Percentiles rank a stretch among this genome's conserved stretches.
Conservation (phyloP, 2,888 invertebrate species). For the Venustoraphidia nigricollis region DNA sequence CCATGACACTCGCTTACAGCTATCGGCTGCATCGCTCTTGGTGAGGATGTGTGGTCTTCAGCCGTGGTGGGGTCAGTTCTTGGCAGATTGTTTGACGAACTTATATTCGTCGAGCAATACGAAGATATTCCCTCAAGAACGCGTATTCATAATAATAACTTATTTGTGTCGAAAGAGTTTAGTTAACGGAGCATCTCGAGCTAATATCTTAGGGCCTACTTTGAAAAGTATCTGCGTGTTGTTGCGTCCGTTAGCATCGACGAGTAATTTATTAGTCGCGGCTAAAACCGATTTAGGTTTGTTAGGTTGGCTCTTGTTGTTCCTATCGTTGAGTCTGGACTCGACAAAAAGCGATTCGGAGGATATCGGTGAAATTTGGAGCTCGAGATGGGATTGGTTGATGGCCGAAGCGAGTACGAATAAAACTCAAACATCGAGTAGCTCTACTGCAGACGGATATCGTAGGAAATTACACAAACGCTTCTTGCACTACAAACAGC, state of each 20-base stretch:
- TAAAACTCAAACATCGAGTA: slow-evolving; percentile 17
- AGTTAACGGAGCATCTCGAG: slow-evolving; percentile 36
- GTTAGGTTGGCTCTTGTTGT: slow-evolving; percentile 61
- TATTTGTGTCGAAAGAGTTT: slow-evolving; percentile 75
- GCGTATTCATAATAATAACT: slow-evolving; percentile 73
- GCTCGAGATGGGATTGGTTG: slow-evolving; percentile 75
- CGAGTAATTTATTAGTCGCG: slow-evolving; percentile 28
- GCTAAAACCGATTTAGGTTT: slow-evolving; percentile 47
- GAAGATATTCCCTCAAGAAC: slow-evolving; percentile 70
- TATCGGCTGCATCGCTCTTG: slow-evolving; percentile 61
- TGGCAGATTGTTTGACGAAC: slow-evolving; percentile 65
- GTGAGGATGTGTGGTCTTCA: slow-evolving; percentile 51
- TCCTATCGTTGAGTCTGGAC: slow-evolving; percentile 57
- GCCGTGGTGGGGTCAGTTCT: slow-evolving; percentile 77
- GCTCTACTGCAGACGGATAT: slow-evolving; percentile 28
- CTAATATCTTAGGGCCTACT: slow-evolving; percentile 46
- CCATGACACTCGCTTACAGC: slow-evolving; percentile 63
- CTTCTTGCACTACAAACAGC: slow-evolving; percentile 48
- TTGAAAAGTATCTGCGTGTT: slow-evolving; percentile 43
- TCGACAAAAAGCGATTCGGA: slow-evolving; percentile 12
- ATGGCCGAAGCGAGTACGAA: slow-evolving; percentile 38
- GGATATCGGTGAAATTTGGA: background rate
- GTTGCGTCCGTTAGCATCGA: slow-evolving; percentile 35
- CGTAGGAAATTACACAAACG: slow-evolving; percentile 57
- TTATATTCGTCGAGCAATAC: slow-evolving; percentile 68